A percentile compares a stretch with the other conserved stretches of the same genome.
Conservation (phyloP, 2,113 vertebrate genomes). For the Craseonycteris thonglongyai region DNA sequence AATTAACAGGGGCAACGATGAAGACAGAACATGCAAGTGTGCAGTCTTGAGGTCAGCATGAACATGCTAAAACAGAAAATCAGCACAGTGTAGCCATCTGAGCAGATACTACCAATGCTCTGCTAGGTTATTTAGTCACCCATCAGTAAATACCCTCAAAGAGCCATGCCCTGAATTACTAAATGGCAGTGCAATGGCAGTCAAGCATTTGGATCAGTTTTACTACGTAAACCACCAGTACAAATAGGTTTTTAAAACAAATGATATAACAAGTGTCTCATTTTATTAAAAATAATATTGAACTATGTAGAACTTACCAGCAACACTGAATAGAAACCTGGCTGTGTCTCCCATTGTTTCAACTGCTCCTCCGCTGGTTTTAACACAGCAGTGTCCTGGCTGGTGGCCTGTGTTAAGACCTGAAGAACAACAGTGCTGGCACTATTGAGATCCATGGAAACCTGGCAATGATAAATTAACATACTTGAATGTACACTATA, state of each 20-base stretch:
- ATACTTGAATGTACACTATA: neutral
- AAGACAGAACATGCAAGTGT: neutral
- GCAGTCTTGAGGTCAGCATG: neutral
- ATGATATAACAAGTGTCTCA: neutral
- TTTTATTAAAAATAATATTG: neutral
- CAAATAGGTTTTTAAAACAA: neutral
- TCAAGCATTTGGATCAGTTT: neutral
- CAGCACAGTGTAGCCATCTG: neutral
- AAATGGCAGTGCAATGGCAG: neutral
- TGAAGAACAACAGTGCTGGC: constrained; percentile 93
- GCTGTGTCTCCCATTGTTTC: constrained; percentile 96
- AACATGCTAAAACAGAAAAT: neutral
- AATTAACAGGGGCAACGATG: neutral
- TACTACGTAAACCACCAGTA: neutral
- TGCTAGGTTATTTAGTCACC: neutral
- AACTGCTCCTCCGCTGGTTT: constrained; percentile 97
- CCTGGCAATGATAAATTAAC: constrained; percentile 64
- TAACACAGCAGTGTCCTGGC: constrained; percentile 93
- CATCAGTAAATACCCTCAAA: neutral
- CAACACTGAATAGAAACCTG: constrained; percentile 96
- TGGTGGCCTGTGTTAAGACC: constrained; percentile 96
- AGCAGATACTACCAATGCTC: neutral
- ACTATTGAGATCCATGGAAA: constrained; percentile 94
- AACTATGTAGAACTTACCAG: constrained; percentile 84
- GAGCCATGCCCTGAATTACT: neutral